These are phyloP conservation scores for Saguinus oedipus DNA, from an alignment of 2,797 vertebrate species.

Conservation along the genomic window DNA sequence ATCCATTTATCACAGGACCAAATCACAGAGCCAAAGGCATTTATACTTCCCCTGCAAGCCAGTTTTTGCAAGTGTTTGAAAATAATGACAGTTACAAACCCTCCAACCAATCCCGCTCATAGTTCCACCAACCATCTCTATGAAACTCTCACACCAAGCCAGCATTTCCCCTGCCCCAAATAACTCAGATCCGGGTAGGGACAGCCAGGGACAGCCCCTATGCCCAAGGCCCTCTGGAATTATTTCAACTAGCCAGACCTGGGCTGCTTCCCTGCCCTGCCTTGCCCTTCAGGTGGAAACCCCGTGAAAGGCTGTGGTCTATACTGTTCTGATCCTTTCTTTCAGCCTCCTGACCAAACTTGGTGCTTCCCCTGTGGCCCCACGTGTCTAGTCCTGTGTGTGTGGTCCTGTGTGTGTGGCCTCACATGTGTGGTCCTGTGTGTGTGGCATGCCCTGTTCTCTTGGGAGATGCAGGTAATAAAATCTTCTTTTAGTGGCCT, in stretches of 20 bases:
- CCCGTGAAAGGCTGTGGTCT: background rate
- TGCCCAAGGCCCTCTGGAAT: background rate
- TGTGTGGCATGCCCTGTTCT: background rate
- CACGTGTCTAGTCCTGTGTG: accelerated
- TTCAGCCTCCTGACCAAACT: background rate
- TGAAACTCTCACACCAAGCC: background rate
- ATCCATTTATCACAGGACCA: background rate
- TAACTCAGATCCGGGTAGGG: background rate
- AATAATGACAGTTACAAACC: background rate
- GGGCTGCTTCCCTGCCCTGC: background rate
- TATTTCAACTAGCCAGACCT: background rate
- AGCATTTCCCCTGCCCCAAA: background rate
- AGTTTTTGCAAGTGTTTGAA: background rate
- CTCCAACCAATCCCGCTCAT: background rate
- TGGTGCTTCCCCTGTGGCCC: background rate
- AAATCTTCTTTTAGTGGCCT: background rate
- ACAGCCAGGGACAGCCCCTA: background rate
- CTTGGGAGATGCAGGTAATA: background rate
- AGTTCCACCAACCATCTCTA: background rate
- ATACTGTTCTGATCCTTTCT: no score
- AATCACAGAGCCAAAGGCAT: background rate
- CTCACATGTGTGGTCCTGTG: no score
- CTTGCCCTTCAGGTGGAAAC: background rate
- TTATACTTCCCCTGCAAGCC: background rate
- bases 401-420: no score